Conservation (phyloP, 2,797 vertebrate genomes). For the Phalanger gymnotis region DNA sequence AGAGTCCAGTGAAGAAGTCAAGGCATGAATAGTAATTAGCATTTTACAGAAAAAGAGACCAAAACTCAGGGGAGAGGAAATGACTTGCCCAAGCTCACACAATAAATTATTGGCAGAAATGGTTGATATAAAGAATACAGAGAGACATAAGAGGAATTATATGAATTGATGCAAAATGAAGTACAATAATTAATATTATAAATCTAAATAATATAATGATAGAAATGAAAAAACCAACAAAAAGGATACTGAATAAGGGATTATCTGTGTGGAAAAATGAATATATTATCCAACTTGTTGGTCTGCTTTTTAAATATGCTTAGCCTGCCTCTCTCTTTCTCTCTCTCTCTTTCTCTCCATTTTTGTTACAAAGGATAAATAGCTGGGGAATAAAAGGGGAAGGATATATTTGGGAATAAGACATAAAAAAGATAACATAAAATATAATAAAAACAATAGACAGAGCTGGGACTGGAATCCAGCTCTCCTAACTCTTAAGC, state of each 20-base stretch:
- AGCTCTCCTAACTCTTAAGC: background rate
- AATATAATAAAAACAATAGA: background rate
- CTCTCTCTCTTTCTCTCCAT: no score
- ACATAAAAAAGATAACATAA: background rate
- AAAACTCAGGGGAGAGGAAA: background rate
- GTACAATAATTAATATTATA: background rate
- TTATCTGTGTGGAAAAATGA: no score
- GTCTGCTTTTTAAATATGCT: background rate
- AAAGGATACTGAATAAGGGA: background rate
- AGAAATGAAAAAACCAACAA: background rate
- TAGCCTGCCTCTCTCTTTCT: background rate
- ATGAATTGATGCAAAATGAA: background rate
- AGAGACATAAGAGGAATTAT: background rate
- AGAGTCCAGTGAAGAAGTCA: background rate
- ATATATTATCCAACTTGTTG: background rate
- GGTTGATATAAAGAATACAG: background rate
- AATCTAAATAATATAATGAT: background rate
- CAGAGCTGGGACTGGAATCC: background rate
- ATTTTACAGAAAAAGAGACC: background rate
- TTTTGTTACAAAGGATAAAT: background rate
- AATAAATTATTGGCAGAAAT: background rate
- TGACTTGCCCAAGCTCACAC: background rate
- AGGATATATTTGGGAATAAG: background rate
- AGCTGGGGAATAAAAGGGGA: background rate
- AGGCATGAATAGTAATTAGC: background rate